Conservation (phyloP, 2,113 vertebrate genomes). For the Nothoprocta pentlandii region DNA sequence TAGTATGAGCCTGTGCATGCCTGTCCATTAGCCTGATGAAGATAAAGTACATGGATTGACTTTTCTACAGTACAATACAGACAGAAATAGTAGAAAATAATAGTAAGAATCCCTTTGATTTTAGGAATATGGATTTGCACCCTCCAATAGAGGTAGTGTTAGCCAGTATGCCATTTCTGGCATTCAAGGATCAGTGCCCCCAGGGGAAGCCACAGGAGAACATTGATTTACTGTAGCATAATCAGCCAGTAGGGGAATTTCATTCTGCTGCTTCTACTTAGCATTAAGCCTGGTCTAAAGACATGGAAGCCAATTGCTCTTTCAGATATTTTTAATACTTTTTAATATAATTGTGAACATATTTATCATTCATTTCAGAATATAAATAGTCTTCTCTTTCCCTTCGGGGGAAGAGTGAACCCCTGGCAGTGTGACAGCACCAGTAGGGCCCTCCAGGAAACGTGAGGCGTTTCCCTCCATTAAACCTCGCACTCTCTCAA, state of each 20-base stretch:
- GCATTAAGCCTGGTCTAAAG: not conserved
- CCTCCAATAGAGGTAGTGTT: not conserved
- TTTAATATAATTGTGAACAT: not conserved
- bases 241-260: not conserved
- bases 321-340: not conserved
- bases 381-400: not conserved
- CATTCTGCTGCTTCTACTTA: not conserved
- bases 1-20: rapidly evolving
- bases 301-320: not conserved
- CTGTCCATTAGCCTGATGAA: not conserved
- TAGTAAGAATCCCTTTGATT: not conserved
- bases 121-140: not conserved
- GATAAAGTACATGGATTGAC: not conserved
- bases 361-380: conserved; percentile 8
- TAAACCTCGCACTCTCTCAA: not conserved
- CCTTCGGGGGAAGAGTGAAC: not conserved
- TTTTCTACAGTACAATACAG: not conserved
- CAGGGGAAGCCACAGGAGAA: not conserved
- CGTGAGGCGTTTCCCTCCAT: rapidly evolving
- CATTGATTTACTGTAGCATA: not conserved
- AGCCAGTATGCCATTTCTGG: not conserved
- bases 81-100: not conserved
- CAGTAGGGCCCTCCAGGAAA: not conserved
- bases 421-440: not conserved
- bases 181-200: not conserved